Base-by-base conservation (phyloP, 2,797 vertebrate species). In the Rhabdophis nuchalis region DNA sequence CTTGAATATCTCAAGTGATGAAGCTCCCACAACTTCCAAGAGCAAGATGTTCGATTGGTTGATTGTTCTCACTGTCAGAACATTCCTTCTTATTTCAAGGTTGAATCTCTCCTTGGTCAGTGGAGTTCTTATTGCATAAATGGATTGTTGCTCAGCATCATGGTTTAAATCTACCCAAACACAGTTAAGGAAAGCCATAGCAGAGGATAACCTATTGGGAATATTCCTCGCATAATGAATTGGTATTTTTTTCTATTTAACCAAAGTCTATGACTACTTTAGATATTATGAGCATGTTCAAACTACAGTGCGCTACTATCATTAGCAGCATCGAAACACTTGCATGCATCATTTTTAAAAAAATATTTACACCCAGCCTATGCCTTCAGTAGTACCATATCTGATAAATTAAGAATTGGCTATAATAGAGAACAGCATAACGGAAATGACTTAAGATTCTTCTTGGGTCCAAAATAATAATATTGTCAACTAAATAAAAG, bases 401-500 rank as follows among this genome's bases (percentile, higher is more conserved):
- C 85, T 87, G 92, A 90, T 53, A 93, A 95, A 95, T 89, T 93
- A 95, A 93, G 89, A 92, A 95, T 93, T 92, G 92, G 77, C 95
- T 86, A 85, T 95, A 94, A 95, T 92, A 91, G 94, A 95, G 77
- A 82, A 91, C 64, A 95, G 87, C 88, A 82, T 20, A 93, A 94
- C 89, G 89, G 92, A 94, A 95, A 86, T 94, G 94, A 95, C 91
- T 95, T 95, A 93, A 94, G 95, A 96, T 96, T 97, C 96, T 93
- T 93, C 93, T 93, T 60, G 57, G 92, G 93, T 95, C 95, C 36
- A 1, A 95, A 96, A 96, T 95, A 96, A 97, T 95, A 96, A 95
- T 96, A 95, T 95, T 94, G 95, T 96, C 96, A 96, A 93, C 94
- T 91, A 95, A 96, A 96, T 96, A 95, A 96, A 96, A 96, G 94